Evolutionary conservation across 2,888 invertebrate species (phyloP), one percentile per base, ranked within the genome.

Genomic region (Odiellus spinosus): DNA sequence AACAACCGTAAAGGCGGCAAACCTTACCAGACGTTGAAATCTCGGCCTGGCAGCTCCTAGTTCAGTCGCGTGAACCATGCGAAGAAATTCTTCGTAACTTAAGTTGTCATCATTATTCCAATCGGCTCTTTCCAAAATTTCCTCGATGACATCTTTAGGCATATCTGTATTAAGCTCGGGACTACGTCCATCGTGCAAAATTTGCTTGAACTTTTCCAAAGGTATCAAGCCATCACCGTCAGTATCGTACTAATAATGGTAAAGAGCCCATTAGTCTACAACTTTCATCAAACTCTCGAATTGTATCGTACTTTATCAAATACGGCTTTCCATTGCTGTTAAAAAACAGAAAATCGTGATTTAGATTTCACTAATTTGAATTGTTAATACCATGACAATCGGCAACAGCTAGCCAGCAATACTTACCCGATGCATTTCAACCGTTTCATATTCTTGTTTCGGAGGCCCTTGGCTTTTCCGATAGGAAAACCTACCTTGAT

Each of bases 41-140:
- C 48, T 46, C 8, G 57, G 55, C 18, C 53, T 46, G 11, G 51
- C 47, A 40, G 50, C 50, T 18, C 54, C 55, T 10, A 54, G 34
- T 47, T 55, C 55, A 17, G 46, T 32, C 6, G 49, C 52, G 51
- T 55, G 47, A 32, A 55, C 38, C 78, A 82, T 78, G 35, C 74
- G 73, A 21, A 86, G 73, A 56, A 82, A 82, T 64, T 88, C 88
- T 59, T 84, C 82, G 58, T 84, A 85, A 61, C 83, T 84, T 6
- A 88, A 82, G 59, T 82, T 82, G 19, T 87, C 87, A 64, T 79
- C 77, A 58, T 73, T 67, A 60, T 52, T 75, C 59, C 52, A 53
- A 48, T 66, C 64, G n/a, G 60, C 58, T 49, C 51, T 51, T 40
- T 59, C 52, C n/a, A 64, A 53, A 26, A 64, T 56, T 44, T 58